Base-by-base conservation (phyloP, 2,797 vertebrate species). In the Amblyopsis hoosieri region DNA sequence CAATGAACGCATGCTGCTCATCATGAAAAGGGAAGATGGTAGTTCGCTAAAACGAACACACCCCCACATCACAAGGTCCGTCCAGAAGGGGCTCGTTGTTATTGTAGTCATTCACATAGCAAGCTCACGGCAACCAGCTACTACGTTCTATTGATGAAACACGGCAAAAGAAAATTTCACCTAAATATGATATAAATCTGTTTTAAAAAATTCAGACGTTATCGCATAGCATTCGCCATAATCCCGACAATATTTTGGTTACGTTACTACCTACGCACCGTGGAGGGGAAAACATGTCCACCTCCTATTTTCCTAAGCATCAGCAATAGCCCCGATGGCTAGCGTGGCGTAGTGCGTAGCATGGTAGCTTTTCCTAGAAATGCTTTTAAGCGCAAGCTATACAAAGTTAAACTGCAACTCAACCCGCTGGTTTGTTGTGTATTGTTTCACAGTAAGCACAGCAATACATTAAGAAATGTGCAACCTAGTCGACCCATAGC, bases 271-370 rank as follows among this genome's bases (percentile, higher is more conserved):
- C 89, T 89, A 82, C 88, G 89, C 85, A 89, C 71, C 80, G 80
- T 80, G 83, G 51, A 66, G 86, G 75, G 79, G 79, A 84, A 87
- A 91, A 93, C 90, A 93, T 92, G 92, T 93, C 92, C 92, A 92
- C 93, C 92, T 93, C 90, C 91, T 90, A 90, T 93, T 92, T 93
- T 91, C 89, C 89, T 89, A 89, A 90, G 92, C 91, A 93, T 93
- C 91, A 92, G 87, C 87, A 86, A 68, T 81, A 90, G 92, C 90
- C 88, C 80, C 79, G 67, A 79, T 80, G 78, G 89, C 88, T 89
- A 91, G 89, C 89, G 87, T 87, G 89, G 88, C 89, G 85, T 89
- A 88, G 74, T 89, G 84, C 87, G 87, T 91, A 91, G 90, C 87
- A 87, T 88, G 83, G 79, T 87, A 84, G 85, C 83, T 82, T 64